phyloP scores from a whole-genome alignment of 2,113 vertebrate genomes.

The Delphinus delphis region DNA sequence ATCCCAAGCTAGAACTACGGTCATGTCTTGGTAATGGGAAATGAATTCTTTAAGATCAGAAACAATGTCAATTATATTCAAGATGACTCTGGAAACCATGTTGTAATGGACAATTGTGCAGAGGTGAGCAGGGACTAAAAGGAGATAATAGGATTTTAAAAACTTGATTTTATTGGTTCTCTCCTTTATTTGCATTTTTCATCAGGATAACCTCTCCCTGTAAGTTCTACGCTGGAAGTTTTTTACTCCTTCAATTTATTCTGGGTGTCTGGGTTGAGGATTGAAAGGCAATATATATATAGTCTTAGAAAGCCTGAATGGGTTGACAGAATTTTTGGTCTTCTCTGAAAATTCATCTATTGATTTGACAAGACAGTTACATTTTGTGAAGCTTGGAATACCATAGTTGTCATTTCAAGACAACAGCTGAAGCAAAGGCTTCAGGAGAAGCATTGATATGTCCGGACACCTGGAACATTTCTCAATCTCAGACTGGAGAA shows the following conservation, averaged over 20 bases:
- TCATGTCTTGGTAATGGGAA: slow-evolving; percentile 61
- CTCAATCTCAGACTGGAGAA: not conserved
- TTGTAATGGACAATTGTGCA: slow-evolving; percentile 61
- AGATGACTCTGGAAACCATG: slow-evolving; percentile 54
- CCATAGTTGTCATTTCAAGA: slow-evolving; percentile 57
- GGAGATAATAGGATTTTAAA: slow-evolving; percentile 61
- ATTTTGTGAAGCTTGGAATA: slow-evolving; percentile 44
- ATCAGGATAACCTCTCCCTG: slow-evolving; percentile 58
- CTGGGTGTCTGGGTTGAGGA: slow-evolving; percentile 53
- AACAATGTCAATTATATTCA: slow-evolving; percentile 62
- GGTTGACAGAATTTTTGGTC: slow-evolving; percentile 70
- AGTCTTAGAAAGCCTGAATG: slow-evolving; percentile 54
- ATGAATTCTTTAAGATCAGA: slow-evolving; percentile 61
- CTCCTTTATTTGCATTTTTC: slow-evolving; percentile 72
- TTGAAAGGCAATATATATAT: slow-evolving; percentile 67
- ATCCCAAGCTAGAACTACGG: slow-evolving; percentile 25
- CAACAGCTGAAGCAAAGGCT: slow-evolving; percentile 38
- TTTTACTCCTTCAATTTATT: slow-evolving; percentile 64
- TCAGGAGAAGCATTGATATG: slow-evolving; percentile 51
- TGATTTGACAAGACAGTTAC: slow-evolving; percentile 73
- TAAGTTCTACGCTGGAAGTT: slow-evolving; percentile 53
- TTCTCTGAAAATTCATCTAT: slow-evolving; percentile 66
- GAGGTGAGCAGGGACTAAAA: slow-evolving; percentile 58
- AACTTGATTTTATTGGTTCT: slow-evolving; percentile 63
- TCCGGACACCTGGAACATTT: not conserved